These are phyloP conservation scores for Melipona quadrifasciata DNA, from an alignment of 1,140 invertebrate species.

Conservation along the genomic window DNA sequence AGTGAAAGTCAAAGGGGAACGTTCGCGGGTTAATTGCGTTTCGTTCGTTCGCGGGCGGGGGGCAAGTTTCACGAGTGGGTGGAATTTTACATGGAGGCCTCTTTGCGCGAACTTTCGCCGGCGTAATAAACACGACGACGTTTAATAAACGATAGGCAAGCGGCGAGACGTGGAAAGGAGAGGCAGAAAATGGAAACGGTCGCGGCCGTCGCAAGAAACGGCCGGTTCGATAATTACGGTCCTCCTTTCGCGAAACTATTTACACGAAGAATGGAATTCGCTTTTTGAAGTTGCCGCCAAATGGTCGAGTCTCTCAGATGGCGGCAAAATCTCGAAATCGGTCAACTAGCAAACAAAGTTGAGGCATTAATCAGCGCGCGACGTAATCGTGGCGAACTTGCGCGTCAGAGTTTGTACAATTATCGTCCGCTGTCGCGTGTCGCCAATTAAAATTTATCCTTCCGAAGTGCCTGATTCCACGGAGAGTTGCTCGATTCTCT, in stretches of 20 bases:
- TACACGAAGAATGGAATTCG: slow-evolving; percentile 33
- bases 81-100: not conserved
- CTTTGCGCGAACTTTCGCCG: not conserved
- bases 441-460: slow-evolving; percentile 25
- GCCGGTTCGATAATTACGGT: slow-evolving; percentile 19
- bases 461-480: not conserved
- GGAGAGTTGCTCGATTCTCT: not conserved
- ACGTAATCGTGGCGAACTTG: slow-evolving; percentile 23
- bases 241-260: slow-evolving; percentile 24
- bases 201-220: not conserved
- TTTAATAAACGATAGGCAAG: not conserved
- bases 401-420: not conserved
- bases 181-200: not conserved
- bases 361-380: slow-evolving; percentile 39
- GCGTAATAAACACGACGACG: not conserved
- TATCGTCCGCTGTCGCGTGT: not conserved
- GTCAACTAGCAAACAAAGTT: slow-evolving; percentile 43
- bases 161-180: not conserved
- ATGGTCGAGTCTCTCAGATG: slow-evolving; percentile 1
- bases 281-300: not conserved
- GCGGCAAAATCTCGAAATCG: slow-evolving; percentile 35
- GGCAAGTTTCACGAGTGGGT: not conserved
- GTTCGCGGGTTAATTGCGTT: not conserved
- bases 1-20: not conserved
- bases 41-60: too few relatives aligned